Evolutionary conservation across 2,797 vertebrate species (phyloP).

Genomic region (Cyclopterus lumpus): DNA sequence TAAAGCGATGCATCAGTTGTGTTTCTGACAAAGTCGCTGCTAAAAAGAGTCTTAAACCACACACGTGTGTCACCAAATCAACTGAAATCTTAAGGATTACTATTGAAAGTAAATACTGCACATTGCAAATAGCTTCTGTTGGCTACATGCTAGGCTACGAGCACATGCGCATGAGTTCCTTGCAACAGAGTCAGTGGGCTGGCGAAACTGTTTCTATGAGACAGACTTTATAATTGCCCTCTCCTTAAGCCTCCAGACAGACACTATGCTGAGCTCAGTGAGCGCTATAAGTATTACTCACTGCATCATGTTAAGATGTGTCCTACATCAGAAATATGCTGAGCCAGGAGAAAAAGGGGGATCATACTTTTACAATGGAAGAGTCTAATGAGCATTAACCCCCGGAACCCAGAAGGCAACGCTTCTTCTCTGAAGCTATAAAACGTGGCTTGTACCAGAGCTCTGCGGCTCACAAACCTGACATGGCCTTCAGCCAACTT

Average conservation of each 20-base stretch:
- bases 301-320: conserved; percentile 56
- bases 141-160: neutral
- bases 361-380: conserved; percentile 36
- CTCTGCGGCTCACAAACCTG: conserved; percentile 24
- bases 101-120: neutral
- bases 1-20: neutral
- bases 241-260: conserved; percentile 61
- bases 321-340: conserved; percentile 47
- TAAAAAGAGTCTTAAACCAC: neutral
- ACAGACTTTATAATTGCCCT: conserved; percentile 51
- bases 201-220: conserved; percentile 33
- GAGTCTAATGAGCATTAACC: conserved; percentile 30
- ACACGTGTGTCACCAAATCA: neutral
- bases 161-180: neutral
- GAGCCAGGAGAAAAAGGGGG: conserved; percentile 30
- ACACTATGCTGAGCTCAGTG: conserved; percentile 61
- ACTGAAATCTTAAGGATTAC: neutral
- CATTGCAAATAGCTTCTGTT: neutral
- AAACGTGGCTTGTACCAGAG: conserved; percentile 22
- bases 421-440: conserved; percentile 38
- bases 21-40: neutral
- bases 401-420: conserved; percentile 10
- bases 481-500: conserved; percentile 38
- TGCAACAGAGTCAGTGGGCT: conserved; percentile 24
- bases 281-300: conserved; percentile 55